Base-by-base conservation (phyloP, 1,140 invertebrate species). In the Polyergus mexicanus region DNA sequence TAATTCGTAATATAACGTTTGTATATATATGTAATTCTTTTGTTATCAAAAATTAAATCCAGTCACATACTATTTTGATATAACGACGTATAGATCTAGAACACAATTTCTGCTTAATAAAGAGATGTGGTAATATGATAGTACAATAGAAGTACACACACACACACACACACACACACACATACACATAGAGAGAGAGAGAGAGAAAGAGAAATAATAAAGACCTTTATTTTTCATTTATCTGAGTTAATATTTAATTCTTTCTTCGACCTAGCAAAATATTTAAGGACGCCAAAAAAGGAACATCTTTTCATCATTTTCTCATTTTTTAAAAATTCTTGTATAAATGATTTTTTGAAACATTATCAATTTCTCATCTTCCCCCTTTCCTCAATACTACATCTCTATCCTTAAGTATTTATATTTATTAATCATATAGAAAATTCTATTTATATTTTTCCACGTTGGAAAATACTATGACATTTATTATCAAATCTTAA, bases 191-290 rank as follows among this genome's bases (percentile, higher is more conserved):
- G n/a, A n/a, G n/a, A n/a, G n/a, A n/a, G n/a, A n/a, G n/a, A n/a
- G n/a, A n/a, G n/a, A 38, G 58, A 38, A 51, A 88, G 38, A 74
- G 19, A 69, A 71, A 19, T 13, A 88, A 88, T 41, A 56, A 88
- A 88, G 74, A 89, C 0, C 10, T 85, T 65, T 81, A 89, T 60
- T 86, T 86, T 81, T 3, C 19, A 11, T 28, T 66, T 81, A 68
- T 38, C 0, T 35, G 0, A 16, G 7, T 35, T 56, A 22, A 44
- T 51, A 3, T 16, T 68, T 41, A 32, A 7, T 80, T n/a, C 11
- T 13, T 10, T 1, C 13, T 28, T 19, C 8, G 19, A 54, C 7
- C 28, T 25, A 13, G 11, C 3, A 4, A 51, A 47, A 41, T n/a
- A 38, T 5, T 19, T 25, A 22, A 35, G 16, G 56, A 22, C 7